Conservation (phyloP, 2,888 invertebrate species). For the Lepidonotus clava region DNA sequence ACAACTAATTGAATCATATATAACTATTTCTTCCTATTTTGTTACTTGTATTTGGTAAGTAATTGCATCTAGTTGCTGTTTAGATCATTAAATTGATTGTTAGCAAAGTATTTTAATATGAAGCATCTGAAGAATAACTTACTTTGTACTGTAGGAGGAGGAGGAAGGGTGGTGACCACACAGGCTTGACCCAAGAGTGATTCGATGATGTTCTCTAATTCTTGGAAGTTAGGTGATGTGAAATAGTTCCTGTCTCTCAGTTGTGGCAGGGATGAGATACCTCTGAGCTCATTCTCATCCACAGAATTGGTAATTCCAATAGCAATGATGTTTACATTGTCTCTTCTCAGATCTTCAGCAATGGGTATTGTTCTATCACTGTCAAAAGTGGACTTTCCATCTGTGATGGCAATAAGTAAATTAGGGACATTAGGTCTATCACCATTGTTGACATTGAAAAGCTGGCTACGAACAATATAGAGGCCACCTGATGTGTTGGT, state of each 20-base stretch:
- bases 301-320: constrained; percentile 38
- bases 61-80: too few relatives aligned
- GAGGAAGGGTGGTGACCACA: background rate
- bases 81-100: too few relatives aligned
- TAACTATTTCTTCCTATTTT: too few relatives aligned
- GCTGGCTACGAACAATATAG: background rate
- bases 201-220: constrained; percentile 15
- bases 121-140: background rate
- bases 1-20: too few relatives aligned
- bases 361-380: constrained; percentile 6
- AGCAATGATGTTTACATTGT: background rate
- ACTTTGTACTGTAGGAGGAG: background rate
- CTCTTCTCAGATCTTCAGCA: background rate
- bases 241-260: constrained; percentile 43
- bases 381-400: constrained; percentile 58
- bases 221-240: constrained; percentile 39
- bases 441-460: constrained; percentile 16
- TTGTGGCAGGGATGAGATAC: constrained; percentile 48
- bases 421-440: constrained; percentile 30
- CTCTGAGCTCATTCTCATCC: constrained; percentile 44
- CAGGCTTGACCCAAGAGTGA: constrained; percentile 11
- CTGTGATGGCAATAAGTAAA: constrained; percentile 52
- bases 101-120: background rate
- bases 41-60: too few relatives aligned
- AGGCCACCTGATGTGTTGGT: constrained; percentile 49